phyloP scores from a whole-genome alignment of 2,797 vertebrate genomes.

The Ataeniobius toweri region DNA sequence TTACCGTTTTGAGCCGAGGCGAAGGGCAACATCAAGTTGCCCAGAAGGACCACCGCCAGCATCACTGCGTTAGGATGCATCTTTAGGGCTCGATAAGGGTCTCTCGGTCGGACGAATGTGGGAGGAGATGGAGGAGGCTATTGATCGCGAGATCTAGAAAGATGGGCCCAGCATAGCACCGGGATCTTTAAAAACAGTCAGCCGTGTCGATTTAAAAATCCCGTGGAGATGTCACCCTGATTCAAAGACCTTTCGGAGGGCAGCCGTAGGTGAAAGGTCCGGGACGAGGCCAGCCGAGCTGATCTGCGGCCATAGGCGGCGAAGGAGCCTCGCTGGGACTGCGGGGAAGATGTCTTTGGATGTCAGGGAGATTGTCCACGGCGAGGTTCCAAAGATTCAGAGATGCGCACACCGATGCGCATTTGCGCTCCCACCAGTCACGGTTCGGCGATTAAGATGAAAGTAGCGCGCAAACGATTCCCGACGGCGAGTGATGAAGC shows the following conservation, averaged over 20 bases:
- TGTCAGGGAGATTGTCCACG: slow-evolving; percentile 77
- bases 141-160: slow-evolving; percentile 70
- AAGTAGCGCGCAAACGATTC: slow-evolving; percentile 57
- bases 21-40: slow-evolving; percentile 76
- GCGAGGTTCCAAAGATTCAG: slow-evolving; percentile 68
- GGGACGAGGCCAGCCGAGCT: slow-evolving; percentile 66
- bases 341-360: slow-evolving; percentile 73
- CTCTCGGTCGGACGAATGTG: slow-evolving; percentile 69
- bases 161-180: slow-evolving; percentile 70
- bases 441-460: slow-evolving; percentile 61
- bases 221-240: slow-evolving; percentile 26
- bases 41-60: slow-evolving; percentile 75
- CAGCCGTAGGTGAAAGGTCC: slow-evolving; percentile 51
- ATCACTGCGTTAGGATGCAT: slow-evolving; percentile 77
- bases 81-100: slow-evolving; percentile 62
- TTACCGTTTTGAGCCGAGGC: slow-evolving; percentile 83
- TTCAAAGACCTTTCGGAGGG: slow-evolving; percentile 41
- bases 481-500: slow-evolving; percentile 51
- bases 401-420: slow-evolving; percentile 79
- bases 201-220: slow-evolving; percentile 12
- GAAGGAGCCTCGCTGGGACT: slow-evolving; percentile 69
- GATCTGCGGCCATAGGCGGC: slow-evolving; percentile 74
- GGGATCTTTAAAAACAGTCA: slow-evolving; percentile 49
- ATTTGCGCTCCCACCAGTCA: slow-evolving; percentile 57
- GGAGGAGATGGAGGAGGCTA: slow-evolving; percentile 67